phyloP scores from a whole-genome alignment of 2,888 invertebrate species.

The Tethea ocularis region DNA sequence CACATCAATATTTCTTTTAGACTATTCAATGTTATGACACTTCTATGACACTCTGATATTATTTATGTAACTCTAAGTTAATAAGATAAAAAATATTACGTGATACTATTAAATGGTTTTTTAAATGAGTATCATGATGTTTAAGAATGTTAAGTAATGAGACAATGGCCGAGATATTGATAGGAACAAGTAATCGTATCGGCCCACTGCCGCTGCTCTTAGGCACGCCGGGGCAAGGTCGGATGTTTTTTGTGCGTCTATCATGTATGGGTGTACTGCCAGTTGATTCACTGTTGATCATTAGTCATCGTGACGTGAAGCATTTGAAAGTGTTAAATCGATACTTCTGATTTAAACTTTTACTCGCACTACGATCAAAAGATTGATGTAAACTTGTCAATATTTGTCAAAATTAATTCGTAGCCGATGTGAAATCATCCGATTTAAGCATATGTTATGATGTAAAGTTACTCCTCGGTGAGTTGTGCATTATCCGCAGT shows the following conservation, averaged over 20 bases:
- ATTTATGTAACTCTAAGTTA: not conserved
- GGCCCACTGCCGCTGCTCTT: conserved; percentile 21
- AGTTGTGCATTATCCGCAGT: conserved; percentile 51
- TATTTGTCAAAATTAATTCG: not conserved
- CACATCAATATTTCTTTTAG: too few relatives aligned
- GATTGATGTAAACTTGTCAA: not conserved
- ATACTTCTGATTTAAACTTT: conserved; percentile 1
- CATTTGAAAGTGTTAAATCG: conserved; percentile 2
- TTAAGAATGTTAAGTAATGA: conserved; percentile 30
- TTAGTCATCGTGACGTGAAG: conserved; percentile 4
- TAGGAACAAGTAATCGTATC: conserved; percentile 34
- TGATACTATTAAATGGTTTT: conserved; percentile 5
- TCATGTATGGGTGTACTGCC: conserved; percentile 9
- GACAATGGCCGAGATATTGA: conserved; percentile 38
- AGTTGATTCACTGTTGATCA: conserved; percentile 7
- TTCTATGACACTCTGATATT: not conserved
- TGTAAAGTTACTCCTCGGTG: not conserved
- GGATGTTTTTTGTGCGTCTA: conserved; percentile 9
- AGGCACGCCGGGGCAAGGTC: conserved; percentile 19
- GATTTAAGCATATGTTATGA: conserved; percentile 4
- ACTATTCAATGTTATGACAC: not conserved
- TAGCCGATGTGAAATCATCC: too few relatives aligned
- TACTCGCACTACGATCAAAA: not conserved
- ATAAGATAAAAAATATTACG: not conserved
- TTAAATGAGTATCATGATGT: conserved; percentile 11